Conservation (phyloP, 2,113 vertebrate species). For the Erythrolamprus reginae region DNA sequence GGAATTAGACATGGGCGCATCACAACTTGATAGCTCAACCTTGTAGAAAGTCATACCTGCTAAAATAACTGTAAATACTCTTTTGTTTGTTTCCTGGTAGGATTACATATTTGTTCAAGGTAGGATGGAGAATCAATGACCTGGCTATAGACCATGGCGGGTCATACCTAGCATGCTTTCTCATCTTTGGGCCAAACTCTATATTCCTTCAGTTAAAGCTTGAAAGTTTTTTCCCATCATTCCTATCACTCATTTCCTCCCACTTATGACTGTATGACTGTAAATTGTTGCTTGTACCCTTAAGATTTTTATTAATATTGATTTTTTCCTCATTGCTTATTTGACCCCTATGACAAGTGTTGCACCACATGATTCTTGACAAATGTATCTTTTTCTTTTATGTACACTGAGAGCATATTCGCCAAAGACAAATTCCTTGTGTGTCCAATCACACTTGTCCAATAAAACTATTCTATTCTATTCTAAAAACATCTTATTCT, state of each 20-base stretch:
- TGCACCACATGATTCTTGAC: no score
- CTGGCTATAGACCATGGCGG: neutral
- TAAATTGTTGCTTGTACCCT: no score
- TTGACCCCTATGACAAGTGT: no score
- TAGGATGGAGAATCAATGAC: neutral
- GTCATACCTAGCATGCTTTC: neutral
- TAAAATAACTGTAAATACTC: constrained; percentile 71
- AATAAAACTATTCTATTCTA: no score
- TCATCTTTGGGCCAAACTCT: neutral
- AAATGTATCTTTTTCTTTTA: no score
- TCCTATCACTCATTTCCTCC: no score
- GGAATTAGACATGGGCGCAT: constrained; percentile 72
- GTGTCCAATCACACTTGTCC: no score
- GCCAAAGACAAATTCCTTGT: no score
- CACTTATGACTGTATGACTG: no score
- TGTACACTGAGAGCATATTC: no score
- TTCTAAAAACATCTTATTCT: neutral
- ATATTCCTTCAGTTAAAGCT: neutral
- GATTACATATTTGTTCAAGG: constrained; percentile 33
- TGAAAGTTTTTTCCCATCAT: neutral
- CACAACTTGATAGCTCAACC: constrained; percentile 60
- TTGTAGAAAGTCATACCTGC: constrained; percentile 64
- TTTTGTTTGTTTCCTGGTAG: constrained; percentile 64
- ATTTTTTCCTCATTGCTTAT: no score
- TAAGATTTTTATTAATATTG: no score